Conservation (phyloP, 2,888 invertebrate species). For the Lagria hirta region DNA sequence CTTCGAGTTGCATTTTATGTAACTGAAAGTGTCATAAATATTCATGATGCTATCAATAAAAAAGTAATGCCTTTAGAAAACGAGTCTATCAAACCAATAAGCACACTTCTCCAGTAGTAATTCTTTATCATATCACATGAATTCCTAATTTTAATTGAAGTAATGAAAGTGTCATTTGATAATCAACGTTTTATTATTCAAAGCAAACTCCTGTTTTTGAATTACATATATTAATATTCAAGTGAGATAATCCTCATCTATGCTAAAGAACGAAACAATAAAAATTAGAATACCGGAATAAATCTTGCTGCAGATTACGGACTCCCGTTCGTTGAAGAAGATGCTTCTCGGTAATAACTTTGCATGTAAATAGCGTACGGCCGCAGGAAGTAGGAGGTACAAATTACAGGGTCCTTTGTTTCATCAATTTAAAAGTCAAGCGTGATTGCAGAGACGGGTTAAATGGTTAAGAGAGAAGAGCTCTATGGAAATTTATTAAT, state of each 20-base stretch:
- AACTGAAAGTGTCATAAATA: no score
- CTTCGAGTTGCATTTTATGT: no score
- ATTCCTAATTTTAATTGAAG: conserved; percentile 14
- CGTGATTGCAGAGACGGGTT: conserved; percentile 19
- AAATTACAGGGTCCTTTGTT: conserved; percentile 37
- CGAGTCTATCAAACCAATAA: conserved; percentile 12
- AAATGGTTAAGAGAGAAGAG: conserved; percentile 13
- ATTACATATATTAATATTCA: conserved; percentile 20
- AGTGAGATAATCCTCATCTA: conserved; percentile 18
- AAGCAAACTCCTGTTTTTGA: conserved; percentile 1
- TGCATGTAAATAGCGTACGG: conserved; percentile 39
- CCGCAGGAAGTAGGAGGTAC: conserved; percentile 35
- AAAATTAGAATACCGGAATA: conserved; percentile 30
- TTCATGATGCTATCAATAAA: conserved; percentile 13
- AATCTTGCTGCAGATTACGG: conserved; percentile 28
- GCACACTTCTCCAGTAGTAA: conserved; percentile 10
- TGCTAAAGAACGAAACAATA: conserved; percentile 22
- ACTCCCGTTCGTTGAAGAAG: conserved; percentile 26
- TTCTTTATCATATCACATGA: conserved; percentile 8
- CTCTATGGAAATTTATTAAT: conserved; percentile 20
- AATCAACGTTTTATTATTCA: conserved; percentile 11
- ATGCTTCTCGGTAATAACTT: conserved; percentile 39
- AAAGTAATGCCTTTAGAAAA: conserved; percentile 14
- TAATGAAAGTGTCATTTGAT: conserved; percentile 12
- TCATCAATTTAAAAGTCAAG: conserved; percentile 37